phyloP scores from a whole-genome alignment of 30 jellyfish, hydroid and myxozoan genomes.

The Mastigias papua region DNA sequence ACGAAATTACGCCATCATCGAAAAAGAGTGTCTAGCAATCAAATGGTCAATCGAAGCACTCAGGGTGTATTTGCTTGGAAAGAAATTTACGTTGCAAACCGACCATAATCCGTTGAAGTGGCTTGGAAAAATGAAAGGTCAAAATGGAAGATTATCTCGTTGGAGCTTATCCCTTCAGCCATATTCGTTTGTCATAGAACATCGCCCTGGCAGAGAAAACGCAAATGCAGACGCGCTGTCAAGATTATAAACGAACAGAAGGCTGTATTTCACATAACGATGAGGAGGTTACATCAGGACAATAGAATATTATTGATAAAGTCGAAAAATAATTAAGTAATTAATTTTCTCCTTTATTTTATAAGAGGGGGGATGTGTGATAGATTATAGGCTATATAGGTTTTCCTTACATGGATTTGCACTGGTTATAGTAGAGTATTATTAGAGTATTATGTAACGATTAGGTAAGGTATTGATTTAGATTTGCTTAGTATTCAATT shows the following conservation, averaged over 20 bases:
- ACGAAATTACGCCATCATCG: neutral
- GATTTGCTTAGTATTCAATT: too few relatives aligned
- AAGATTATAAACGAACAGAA: neutral
- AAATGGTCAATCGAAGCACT: neutral
- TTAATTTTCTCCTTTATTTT: too few relatives aligned
- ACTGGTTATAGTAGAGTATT: too few relatives aligned
- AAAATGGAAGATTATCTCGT: conserved; percentile 81
- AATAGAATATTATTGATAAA: too few relatives aligned
- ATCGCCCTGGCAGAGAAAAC: neutral
- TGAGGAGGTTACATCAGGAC: neutral
- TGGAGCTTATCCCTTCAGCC: conserved; percentile 85
- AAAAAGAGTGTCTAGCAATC: neutral
- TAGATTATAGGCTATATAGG: neutral
- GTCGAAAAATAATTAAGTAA: too few relatives aligned
- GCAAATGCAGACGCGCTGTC: neutral
- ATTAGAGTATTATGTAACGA: too few relatives aligned
- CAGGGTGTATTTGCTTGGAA: neutral
- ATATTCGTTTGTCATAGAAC: conserved; percentile 71
- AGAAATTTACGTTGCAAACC: neutral
- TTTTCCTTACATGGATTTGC: too few relatives aligned
- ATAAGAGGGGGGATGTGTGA: neutral
- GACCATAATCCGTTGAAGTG: conserved; percentile 88
- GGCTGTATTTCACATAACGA: neutral
- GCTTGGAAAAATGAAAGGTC: conserved; percentile 79
- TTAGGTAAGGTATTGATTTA: too few relatives aligned